These are phyloP conservation scores for Oscheius sp. DNA, from an alignment of 2,888 invertebrate species.

Conservation along the genomic window DNA sequence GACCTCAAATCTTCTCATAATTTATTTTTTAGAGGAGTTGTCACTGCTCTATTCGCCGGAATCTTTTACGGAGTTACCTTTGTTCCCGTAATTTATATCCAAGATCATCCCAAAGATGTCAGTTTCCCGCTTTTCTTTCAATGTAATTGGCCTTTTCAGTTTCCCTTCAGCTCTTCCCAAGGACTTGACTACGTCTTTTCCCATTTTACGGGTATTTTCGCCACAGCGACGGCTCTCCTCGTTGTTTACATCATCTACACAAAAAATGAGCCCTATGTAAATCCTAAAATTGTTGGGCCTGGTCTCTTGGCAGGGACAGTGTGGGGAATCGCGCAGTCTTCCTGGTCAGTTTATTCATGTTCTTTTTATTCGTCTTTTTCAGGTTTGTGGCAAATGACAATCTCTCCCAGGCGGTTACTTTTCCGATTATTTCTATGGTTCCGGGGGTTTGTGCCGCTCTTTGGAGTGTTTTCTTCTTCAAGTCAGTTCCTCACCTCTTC, in stretches of 20 bases:
- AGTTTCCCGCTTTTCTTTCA: background rate
- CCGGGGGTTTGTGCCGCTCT: slow-evolving; percentile 74
- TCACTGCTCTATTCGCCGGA: slow-evolving; percentile 74
- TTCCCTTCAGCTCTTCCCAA: slow-evolving; percentile 56
- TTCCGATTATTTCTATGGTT: slow-evolving; percentile 76
- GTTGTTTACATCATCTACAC: slow-evolving; percentile 48
- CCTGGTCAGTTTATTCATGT: slow-evolving; percentile 65
- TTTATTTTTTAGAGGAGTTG: slow-evolving; percentile 73
- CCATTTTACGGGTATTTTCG: slow-evolving; percentile 75
- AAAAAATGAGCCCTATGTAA: slow-evolving; percentile 74
- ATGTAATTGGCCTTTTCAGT: too few relatives aligned
- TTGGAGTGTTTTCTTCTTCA: slow-evolving; percentile 76
- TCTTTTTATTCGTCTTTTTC: background rate
- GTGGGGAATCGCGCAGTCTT: slow-evolving; percentile 76
- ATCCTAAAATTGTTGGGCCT: slow-evolving; percentile 63
- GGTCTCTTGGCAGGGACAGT: slow-evolving; percentile 74
- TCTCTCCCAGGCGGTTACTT: slow-evolving; percentile 74
- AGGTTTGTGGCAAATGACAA: slow-evolving; percentile 76
- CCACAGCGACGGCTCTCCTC: slow-evolving; percentile 74
- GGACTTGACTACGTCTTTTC: slow-evolving; percentile 75
- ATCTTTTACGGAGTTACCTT: slow-evolving; percentile 76
- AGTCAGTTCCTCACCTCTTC: slow-evolving; percentile 63
- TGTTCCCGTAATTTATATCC: slow-evolving; percentile 76
- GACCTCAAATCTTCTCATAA: background rate
- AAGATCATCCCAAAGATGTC: slow-evolving; percentile 70